phyloP scores from a whole-genome alignment of 2,113 vertebrate species.

The Caloenas nicobarica region DNA sequence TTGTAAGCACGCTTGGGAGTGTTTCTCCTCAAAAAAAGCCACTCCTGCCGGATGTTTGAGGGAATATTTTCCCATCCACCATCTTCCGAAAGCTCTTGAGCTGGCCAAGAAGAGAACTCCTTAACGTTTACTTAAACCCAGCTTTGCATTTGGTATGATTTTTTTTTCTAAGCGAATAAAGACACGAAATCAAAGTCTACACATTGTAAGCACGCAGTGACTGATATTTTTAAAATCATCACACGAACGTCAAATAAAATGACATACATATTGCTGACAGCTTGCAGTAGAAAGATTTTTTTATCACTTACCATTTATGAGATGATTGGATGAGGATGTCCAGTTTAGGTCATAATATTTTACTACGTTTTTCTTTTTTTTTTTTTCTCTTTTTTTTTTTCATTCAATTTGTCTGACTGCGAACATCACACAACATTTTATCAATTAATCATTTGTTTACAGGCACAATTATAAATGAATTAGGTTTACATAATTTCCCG shows the following conservation, averaged over 20 bases:
- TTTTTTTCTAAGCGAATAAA: background rate
- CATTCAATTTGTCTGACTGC: background rate
- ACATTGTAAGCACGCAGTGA: background rate
- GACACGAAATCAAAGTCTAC: background rate
- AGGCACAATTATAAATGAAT: constrained; percentile 6
- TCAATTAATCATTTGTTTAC: constrained; percentile 26
- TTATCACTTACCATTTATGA: constrained; percentile 69
- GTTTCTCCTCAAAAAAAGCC: background rate
- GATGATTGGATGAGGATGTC: constrained; percentile 35
- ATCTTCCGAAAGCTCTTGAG: constrained; percentile 14
- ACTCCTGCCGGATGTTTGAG: background rate
- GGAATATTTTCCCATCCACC: background rate
- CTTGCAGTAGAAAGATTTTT: constrained; percentile 36
- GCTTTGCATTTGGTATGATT: background rate
- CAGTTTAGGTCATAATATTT: constrained; percentile 34
- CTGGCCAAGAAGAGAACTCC: background rate
- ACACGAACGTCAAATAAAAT: constrained; percentile 52
- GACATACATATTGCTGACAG: constrained; percentile 36
- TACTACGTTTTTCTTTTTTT: background rate
- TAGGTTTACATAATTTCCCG: constrained; percentile 30
- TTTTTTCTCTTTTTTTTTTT: background rate
- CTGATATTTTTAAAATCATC: constrained; percentile 49
- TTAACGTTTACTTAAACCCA: background rate
- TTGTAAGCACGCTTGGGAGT: background rate
- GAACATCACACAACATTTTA: constrained; percentile 30